phyloP scores from a whole-genome alignment of 1,140 invertebrate species.

The Sinonovacula constricta region DNA sequence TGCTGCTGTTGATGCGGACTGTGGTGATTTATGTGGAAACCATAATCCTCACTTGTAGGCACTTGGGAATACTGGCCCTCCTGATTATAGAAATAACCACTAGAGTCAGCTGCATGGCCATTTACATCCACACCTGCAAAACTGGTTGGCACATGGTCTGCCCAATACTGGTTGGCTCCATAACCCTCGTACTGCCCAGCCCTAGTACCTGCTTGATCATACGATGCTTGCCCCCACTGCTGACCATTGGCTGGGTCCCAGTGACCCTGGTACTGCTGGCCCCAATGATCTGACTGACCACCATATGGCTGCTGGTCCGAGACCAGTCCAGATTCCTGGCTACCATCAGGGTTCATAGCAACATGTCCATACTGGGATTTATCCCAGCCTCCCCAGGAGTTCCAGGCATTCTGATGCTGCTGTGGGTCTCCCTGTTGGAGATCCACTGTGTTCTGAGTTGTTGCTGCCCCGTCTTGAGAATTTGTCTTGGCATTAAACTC shows the following conservation, averaged over 20 bases:
- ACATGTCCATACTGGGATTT: slow-evolving; percentile 1
- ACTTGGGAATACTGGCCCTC: background rate
- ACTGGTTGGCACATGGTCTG: slow-evolving; percentile 23
- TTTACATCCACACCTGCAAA: background rate
- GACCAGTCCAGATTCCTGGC: slow-evolving; percentile 2
- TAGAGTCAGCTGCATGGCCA: background rate
- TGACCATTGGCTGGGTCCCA: slow-evolving; percentile 12
- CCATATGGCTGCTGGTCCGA: background rate
- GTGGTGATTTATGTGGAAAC: background rate
- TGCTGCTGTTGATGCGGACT: background rate
- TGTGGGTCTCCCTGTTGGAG: background rate
- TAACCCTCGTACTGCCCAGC: slow-evolving; percentile 11
- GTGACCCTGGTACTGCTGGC: slow-evolving; percentile 9
- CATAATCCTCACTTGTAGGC: background rate
- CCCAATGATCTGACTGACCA: background rate
- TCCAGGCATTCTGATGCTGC: slow-evolving; percentile 20
- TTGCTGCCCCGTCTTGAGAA: background rate
- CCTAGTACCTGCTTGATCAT: background rate
- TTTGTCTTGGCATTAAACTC: background rate
- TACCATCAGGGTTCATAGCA: background rate
- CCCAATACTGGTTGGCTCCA: slow-evolving; percentile 34
- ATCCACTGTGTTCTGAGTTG: background rate
- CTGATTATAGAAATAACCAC: background rate
- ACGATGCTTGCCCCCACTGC: slow-evolving; percentile 19
- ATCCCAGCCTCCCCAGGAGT: slow-evolving; percentile 34